Conservation (phyloP, 2,113 vertebrate genomes). For the Chaetops frenatus region DNA sequence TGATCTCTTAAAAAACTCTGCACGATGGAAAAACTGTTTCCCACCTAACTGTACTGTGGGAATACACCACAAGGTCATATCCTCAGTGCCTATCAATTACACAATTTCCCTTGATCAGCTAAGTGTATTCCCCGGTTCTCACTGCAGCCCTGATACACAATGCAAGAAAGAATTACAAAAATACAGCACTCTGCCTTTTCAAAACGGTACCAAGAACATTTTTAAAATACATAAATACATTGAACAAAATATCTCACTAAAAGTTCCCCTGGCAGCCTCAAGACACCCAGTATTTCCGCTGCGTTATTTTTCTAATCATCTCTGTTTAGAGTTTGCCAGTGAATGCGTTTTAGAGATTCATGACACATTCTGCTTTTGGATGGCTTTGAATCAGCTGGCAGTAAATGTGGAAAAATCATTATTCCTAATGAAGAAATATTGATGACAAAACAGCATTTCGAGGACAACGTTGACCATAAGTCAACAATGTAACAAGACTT, state of each 20-base stretch:
- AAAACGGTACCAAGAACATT: neutral
- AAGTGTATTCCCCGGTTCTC: neutral
- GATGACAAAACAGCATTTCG: conserved; percentile 68
- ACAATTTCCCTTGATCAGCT: conserved; percentile 31
- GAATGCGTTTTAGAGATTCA: conserved; percentile 59
- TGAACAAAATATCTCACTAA: conserved; percentile 21
- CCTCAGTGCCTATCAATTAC: conserved; percentile 32
- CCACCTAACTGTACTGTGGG: neutral
- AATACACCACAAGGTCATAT: conserved; percentile 33
- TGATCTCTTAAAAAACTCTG: neutral
- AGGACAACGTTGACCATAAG: conserved; percentile 56
- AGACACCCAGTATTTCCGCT: conserved; percentile 23
- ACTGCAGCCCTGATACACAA: neutral
- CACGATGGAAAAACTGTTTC: neutral
- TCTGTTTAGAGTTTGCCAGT: conserved; percentile 34
- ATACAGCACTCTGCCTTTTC: neutral
- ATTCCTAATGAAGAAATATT: conserved; percentile 70
- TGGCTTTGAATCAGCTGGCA: conserved; percentile 62
- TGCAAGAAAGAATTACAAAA: neutral
- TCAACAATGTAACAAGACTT: conserved; percentile 33
- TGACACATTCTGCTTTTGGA: conserved; percentile 58
- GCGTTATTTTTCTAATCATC: conserved; percentile 45
- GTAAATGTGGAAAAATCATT: conserved; percentile 68
- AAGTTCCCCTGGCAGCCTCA: conserved; percentile 51
- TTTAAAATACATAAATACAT: conserved; percentile 41